Evolutionary conservation across 92 coral and sea anemone genomes (phyloP).

Genomic region (Actinernus sp.): DNA sequence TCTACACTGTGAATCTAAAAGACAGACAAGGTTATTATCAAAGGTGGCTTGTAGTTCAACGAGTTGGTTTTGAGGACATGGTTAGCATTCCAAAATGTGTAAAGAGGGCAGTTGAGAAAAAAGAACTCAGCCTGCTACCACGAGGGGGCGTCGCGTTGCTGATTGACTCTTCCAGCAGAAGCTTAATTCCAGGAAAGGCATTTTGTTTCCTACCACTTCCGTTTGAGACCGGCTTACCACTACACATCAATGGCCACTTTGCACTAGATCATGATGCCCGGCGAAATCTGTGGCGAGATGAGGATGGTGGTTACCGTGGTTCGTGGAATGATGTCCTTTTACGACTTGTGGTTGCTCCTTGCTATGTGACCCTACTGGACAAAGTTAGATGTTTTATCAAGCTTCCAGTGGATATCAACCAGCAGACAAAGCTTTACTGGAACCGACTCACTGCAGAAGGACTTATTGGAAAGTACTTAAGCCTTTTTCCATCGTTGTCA

Average conservation of each 20-base stretch:
- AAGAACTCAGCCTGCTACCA: conserved; percentile 84
- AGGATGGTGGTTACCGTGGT: conserved; percentile 21
- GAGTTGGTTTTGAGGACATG: conserved; percentile 65
- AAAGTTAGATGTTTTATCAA: conserved; percentile 21
- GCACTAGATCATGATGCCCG: conserved; percentile 73
- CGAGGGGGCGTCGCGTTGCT: conserved; percentile 89
- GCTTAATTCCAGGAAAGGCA: conserved; percentile 54
- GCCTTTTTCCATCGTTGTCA: conserved; percentile 59
- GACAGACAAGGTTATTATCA: conserved; percentile 60
- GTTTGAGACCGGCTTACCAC: conserved; percentile 62
- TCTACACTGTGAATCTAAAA: conserved; percentile 59
- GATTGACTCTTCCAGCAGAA: not conserved
- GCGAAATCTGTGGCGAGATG: conserved; percentile 41
- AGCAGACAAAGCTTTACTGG: conserved; percentile 2
- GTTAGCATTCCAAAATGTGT: conserved; percentile 25
- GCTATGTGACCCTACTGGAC: conserved; percentile 60
- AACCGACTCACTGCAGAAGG: not conserved
- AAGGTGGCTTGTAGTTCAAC: conserved; percentile 79
- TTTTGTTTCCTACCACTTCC: conserved; percentile 95
- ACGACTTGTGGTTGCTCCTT: conserved; percentile 59
- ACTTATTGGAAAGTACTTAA: conserved; percentile 35
- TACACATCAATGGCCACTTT: conserved; percentile 86
- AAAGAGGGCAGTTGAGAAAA: conserved; percentile 28
- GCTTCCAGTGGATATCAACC: conserved; percentile 7
- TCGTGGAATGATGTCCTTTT: conserved; percentile 69